These are phyloP conservation scores for Protula sp. DNA, from an alignment of 2,888 invertebrate genomes.

Conservation along the genomic window DNA sequence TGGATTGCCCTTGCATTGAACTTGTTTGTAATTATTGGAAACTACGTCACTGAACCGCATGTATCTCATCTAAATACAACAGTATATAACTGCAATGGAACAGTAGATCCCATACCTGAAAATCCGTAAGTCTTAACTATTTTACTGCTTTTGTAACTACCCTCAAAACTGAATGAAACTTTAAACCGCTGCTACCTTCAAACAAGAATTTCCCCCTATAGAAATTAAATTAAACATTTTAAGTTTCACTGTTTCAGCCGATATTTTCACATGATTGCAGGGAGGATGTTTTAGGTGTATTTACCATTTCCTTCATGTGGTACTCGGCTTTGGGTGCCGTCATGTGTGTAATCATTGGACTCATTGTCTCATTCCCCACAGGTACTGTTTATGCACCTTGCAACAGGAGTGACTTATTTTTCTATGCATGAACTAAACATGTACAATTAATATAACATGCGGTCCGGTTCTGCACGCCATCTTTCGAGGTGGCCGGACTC, in stretches of 20 bases:
- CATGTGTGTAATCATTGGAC: conserved; percentile 7
- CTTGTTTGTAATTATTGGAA: conserved; percentile 7
- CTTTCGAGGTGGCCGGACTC: no score
- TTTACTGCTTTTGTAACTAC: no score
- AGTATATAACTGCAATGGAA: conserved; percentile 4
- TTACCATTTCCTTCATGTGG: conserved; percentile 16
- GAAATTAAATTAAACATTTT: no score
- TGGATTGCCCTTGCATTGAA: conserved; percentile 5
- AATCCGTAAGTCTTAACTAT: no score
- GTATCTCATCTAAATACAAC: neutral
- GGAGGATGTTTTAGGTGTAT: conserved; percentile 8
- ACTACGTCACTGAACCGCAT: conserved; percentile 9
- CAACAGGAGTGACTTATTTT: neutral
- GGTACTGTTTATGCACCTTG: conserved; percentile 6
- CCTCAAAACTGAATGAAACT: no score
- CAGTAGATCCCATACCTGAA: neutral
- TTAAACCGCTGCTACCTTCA: no score
- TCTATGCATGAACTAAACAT: no score
- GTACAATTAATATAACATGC: no score
- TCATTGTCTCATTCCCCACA: conserved; percentile 12
- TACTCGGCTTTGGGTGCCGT: conserved; percentile 9
- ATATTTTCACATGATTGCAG: no score
- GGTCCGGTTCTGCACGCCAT: no score
- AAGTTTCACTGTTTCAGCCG: no score
- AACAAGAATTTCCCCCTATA: no score